Percentiles rank a stretch among this genome's conserved stretches.
These are phyloP conservation scores for Chymomyza procnemis DNA, from an alignment of 2,888 invertebrate species.

Conservation along the genomic window DNA sequence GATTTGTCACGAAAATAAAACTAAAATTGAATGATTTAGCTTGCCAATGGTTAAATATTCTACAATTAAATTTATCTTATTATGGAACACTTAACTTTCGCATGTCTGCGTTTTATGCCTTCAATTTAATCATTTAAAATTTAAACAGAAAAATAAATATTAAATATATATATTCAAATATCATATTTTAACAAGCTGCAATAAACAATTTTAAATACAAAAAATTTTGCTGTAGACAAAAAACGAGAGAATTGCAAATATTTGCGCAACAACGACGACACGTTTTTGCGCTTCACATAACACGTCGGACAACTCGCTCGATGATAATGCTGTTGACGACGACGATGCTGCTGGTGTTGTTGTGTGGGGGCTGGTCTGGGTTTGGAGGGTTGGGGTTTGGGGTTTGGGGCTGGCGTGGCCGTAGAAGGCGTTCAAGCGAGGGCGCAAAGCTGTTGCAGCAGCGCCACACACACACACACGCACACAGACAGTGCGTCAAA, in stretches of 20 bases:
- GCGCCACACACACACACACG: constrained; percentile 13
- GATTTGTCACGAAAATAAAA: too few relatives aligned
- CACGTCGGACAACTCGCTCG: constrained; percentile 15
- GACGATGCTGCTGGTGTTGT: constrained; percentile 6
- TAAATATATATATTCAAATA: neutral
- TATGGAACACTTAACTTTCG: neutral
- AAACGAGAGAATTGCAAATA: constrained; percentile 26
- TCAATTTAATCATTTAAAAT: neutral
- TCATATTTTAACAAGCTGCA: neutral
- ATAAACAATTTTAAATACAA: neutral
- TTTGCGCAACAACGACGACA: constrained; percentile 48
- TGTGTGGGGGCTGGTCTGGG: constrained; percentile 22
- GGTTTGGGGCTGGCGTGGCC: constrained; percentile 4
- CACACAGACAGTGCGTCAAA: constrained; percentile 46
- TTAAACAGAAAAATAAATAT: neutral
- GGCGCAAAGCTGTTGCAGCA: constrained; percentile 43
- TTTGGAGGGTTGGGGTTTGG: constrained; percentile 11
- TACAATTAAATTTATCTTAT: neutral
- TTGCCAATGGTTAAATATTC: too few relatives aligned
- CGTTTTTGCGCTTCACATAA: constrained; percentile 62
- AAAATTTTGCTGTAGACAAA: constrained; percentile 6
- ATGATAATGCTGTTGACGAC: constrained; percentile 7
- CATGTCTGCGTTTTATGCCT: neutral
- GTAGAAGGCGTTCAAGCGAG: constrained; percentile 32
- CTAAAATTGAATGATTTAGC: too few relatives aligned